phyloP scores from a whole-genome alignment of 2,797 vertebrate genomes.

The Poecilia velifera region DNA sequence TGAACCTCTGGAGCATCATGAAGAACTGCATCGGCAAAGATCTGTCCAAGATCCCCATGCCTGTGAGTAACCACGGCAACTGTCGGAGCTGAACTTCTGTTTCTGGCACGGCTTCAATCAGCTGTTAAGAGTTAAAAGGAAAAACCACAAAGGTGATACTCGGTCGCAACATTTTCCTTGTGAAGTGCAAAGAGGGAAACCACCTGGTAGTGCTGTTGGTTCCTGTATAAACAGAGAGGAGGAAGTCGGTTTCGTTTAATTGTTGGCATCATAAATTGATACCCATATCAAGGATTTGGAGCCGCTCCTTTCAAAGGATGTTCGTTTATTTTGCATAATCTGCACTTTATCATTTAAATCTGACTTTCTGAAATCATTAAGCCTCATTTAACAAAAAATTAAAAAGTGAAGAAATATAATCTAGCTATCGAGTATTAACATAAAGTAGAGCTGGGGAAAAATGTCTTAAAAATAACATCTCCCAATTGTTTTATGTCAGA shows the following conservation, averaged over 20 bases:
- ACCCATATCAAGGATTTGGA: not conserved
- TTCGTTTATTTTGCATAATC: not conserved
- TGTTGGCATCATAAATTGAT: not conserved
- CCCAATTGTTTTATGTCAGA: no score
- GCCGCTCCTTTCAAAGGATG: not conserved
- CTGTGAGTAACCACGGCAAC: constrained; percentile 75
- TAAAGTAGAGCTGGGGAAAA: not conserved
- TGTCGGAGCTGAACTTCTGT: not conserved
- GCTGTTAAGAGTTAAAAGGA: not conserved
- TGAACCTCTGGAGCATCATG: constrained; percentile 99
- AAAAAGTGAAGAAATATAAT: not conserved
- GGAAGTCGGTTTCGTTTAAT: not conserved
- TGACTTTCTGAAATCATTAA: not conserved
- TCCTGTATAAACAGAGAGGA: not conserved
- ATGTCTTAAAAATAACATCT: no score
- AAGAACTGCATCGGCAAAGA: constrained; percentile 98
- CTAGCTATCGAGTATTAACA: not conserved
- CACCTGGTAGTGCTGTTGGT: not conserved
- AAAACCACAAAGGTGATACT: not conserved
- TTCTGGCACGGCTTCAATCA: not conserved
- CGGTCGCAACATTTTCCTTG: not conserved
- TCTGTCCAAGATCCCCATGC: constrained; percentile 96
- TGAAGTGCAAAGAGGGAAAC: not conserved
- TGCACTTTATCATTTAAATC: not conserved
- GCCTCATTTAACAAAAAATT: not conserved